Base-by-base conservation (phyloP, 2,113 vertebrate genomes). In the Plectropomus leopardus region DNA sequence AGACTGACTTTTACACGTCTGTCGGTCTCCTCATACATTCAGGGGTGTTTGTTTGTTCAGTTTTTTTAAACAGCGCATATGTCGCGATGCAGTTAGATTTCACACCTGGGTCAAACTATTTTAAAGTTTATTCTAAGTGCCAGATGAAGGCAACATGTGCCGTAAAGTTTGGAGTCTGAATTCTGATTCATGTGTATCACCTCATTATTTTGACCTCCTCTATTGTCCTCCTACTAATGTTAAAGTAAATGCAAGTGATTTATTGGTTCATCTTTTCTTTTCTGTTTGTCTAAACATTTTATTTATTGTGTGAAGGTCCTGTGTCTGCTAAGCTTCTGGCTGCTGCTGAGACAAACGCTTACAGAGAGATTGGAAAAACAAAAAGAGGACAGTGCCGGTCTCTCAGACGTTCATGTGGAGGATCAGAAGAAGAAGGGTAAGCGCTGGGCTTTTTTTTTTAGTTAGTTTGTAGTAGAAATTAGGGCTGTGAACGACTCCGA, bases 311-410 rank as follows among this genome's bases (percentile, higher is more conserved):
- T 86, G 80, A 84, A 99, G 98, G 95, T 98, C 72, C 94, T 99
- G 91, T 99, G 96, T 91, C 94, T 96, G 77, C 94, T 99, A 92
- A 98, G 96, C 42, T 99, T 99, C 88, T 99, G 98, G 98, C 95
- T 99, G 65, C 96, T 99, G 87, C 94, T 99, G 83, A 96, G 96
- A 89, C 98, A 99, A 87, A 96, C 97, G 5, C 96, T 99, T 19
- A 99, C 96, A 21, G 98, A 99, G 93, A 94, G 87, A 94, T 93
- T 91, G 92, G 96, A 86, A 82, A 97, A 89, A 72, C 75, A 76
- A 45, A 87, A 96, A 34, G 81, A 95, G 82, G 92, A 97, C 93
- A 91, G 95, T 85, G 92, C 94, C 10, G 91, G 93, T 51, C 95
- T 99, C 58, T 96, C 95, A 60, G 96, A 97, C 30, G 96, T 99